A percentile compares a stretch with the other conserved stretches of the same genome.
Evolutionary conservation across 2,888 invertebrate species (phyloP).

Genomic region (Stenichneumon culpator): DNA sequence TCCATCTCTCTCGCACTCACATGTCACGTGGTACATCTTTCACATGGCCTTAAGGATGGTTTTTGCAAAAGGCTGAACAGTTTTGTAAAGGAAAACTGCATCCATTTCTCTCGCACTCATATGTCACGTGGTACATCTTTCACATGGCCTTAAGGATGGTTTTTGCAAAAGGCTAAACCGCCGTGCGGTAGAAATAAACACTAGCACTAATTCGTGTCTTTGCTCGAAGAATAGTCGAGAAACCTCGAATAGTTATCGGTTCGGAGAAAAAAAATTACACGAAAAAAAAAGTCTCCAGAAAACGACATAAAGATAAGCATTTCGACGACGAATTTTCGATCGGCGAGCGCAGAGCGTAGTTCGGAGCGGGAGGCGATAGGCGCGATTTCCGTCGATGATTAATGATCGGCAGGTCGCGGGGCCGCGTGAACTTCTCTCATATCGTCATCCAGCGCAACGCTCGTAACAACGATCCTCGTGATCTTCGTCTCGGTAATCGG

Average conservation of each 20-base stretch:
- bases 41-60: too few species aligned
- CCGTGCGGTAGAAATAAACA: too few species aligned
- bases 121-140: too few species aligned
- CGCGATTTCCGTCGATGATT: slow-evolving; percentile 47
- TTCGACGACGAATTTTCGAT: not conserved
- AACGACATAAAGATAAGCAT: not conserved
- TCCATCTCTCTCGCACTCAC: too few species aligned
- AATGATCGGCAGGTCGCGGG: slow-evolving; percentile 58
- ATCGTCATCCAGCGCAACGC: slow-evolving; percentile 44
- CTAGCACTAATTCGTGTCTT: too few species aligned
- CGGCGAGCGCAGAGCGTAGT: not conserved
- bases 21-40: too few species aligned
- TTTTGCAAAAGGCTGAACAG: too few species aligned
- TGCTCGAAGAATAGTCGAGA: too few species aligned
- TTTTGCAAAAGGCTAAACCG: too few species aligned
- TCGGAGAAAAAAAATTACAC: not conserved
- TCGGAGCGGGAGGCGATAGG: slow-evolving; percentile 26
- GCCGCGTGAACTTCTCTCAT: slow-evolving; percentile 57
- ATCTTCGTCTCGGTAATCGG: slow-evolving; percentile 42
- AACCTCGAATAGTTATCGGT: not conserved
- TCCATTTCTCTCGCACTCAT: too few species aligned
- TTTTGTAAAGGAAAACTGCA: too few species aligned
- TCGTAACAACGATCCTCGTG: slow-evolving; percentile 33
- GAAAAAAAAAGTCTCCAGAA: not conserved
- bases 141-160: too few species aligned